Conservation (phyloP, 2,797 vertebrate genomes). For the Ptychobarbus kaznakovi region DNA sequence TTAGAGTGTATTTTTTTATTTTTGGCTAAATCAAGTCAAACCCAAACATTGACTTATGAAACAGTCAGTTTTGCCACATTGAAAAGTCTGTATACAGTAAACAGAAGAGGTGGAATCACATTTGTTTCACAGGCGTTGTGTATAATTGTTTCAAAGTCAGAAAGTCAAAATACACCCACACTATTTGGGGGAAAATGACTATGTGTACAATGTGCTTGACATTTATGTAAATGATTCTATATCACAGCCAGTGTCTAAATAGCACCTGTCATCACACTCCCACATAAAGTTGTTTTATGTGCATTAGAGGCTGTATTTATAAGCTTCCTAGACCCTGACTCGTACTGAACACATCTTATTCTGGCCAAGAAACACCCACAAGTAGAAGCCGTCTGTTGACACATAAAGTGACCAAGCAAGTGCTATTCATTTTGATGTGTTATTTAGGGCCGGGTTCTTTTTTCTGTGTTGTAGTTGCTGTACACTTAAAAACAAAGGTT, state of each 20-base stretch:
- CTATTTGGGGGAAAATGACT: conserved; percentile 20
- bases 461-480: background rate
- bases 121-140: background rate
- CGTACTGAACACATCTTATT: background rate
- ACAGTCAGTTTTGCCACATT: background rate
- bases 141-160: conserved; percentile 33
- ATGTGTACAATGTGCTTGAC: conserved; percentile 34
- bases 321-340: background rate
- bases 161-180: conserved; percentile 38
- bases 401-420: background rate
- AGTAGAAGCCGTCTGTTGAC: background rate
- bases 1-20: background rate
- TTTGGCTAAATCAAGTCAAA: background rate
- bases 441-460: background rate
- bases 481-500: background rate
- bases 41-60: background rate
- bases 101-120: background rate
- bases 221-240: conserved; percentile 18
- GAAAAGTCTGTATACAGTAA: conserved; percentile 9
- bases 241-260: conserved; percentile 36
- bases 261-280: conserved; percentile 24
- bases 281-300: conserved; percentile 13
- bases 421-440: background rate
- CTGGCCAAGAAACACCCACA: conserved; percentile 25
- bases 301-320: conserved; percentile 16